These are phyloP conservation scores for Patiria miniata DNA, from an alignment of 35 echinoderm and acorn worm species.

Conservation along the genomic window DNA sequence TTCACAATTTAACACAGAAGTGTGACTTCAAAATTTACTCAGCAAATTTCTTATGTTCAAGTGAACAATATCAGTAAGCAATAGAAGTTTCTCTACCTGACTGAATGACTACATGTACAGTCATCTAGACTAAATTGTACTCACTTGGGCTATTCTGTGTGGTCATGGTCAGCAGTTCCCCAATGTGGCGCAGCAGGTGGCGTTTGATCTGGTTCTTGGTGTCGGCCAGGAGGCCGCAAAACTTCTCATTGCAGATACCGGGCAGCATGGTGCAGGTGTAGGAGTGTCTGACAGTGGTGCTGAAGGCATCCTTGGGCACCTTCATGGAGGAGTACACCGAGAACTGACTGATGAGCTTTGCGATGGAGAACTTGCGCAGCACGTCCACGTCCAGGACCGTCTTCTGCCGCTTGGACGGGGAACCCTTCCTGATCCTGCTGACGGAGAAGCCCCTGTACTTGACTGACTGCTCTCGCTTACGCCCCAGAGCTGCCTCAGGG, in stretches of 20 bases:
- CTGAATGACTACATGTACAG: too few species aligned
- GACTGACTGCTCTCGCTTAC: background rate
- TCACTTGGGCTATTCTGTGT: constrained; percentile 53
- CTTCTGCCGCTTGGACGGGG: constrained; percentile 16
- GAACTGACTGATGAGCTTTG: constrained; percentile 75
- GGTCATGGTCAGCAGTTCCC: constrained; percentile 87
- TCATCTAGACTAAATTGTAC: background rate
- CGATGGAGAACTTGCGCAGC: constrained; percentile 72
- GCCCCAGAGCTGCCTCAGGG: background rate
- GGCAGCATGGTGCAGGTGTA: constrained; percentile 95
- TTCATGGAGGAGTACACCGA: constrained; percentile 70
- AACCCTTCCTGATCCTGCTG: background rate
- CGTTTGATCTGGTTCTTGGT: constrained; percentile 85
- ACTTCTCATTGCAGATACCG: constrained; percentile 85
- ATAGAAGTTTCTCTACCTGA: background rate
- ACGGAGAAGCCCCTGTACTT: background rate
- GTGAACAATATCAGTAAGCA: too few species aligned
- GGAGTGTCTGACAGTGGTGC: constrained; percentile 59
- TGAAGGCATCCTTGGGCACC: constrained; percentile 66
- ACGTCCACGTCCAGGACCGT: constrained; percentile 80
- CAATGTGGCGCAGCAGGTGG: constrained; percentile 91
- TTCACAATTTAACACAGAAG: too few species aligned
- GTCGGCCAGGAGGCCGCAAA: constrained; percentile 71
- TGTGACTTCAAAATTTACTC: background rate
- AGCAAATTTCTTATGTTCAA: too few species aligned